Evolutionary conservation across 1,140 invertebrate species (phyloP), one percentile per base, ranked within the genome.

Genomic region (Helicorthomorpha holstii): DNA sequence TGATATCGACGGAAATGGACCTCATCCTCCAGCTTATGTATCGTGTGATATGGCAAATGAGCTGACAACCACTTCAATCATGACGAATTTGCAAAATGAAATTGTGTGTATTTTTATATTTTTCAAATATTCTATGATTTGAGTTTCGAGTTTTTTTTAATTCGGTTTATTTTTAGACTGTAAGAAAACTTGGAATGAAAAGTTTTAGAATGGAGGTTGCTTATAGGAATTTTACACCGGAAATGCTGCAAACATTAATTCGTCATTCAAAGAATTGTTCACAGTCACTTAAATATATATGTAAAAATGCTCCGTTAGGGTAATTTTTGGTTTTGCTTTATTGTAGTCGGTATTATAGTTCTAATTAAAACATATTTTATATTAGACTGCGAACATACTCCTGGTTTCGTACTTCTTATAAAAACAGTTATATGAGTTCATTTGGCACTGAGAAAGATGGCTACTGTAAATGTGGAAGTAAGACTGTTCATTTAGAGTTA

Each of bases 1-100:
- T 54, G 90, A 94, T 60, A 89, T 94, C 51, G 90, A 95, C 65
- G 86, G 89, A 1, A 90, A 91, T 64, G 90, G 90, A 0, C 78
- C 80, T 50, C 86, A 90, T 60, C 84, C 86, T 24, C 88, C 89
- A 0, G 84, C 85, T 2, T 78, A 89, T 59, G 88, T 93, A 0
- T 82, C 85, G 58, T 95, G 90, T 63, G 83, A 91, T 60, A 93
- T 94, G 62, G 74, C 47, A 25, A 82, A 60, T 27, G 51, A 86
- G 59, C 81, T 82, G 0, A 92, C 87, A 0, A 88, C 85, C 60
- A 90, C 86, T 1, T 84, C 90, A 51, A 85, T 94, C 0, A 86
- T 91, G 63, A 88, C 93, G 63, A 94, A 95, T 72, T 66, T 95
- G 25, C 83, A 81, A 0, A 87, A 83, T 58, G 85, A 92, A 75